Evolutionary conservation across 2,113 vertebrate species (phyloP).

Genomic region (Meles meles): DNA sequence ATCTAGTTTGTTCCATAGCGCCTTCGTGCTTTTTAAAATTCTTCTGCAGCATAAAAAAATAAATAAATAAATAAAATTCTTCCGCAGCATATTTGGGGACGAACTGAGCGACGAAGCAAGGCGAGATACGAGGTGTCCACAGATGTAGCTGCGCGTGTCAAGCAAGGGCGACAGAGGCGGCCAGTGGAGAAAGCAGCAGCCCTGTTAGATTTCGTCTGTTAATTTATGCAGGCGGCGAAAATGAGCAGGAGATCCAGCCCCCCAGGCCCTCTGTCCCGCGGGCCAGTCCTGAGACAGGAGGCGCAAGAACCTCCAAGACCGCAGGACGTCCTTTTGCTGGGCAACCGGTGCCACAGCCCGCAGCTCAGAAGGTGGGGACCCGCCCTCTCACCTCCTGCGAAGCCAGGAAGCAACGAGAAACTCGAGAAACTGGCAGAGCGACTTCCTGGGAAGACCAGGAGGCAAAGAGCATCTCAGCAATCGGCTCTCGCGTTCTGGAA

Average conservation of each 20-base stretch:
- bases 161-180: not conserved
- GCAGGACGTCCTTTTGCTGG: not conserved
- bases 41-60: not conserved
- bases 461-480: not conserved
- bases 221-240: not conserved
- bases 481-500: not conserved
- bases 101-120: not conserved
- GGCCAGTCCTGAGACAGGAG: not conserved
- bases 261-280: not conserved
- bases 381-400: not conserved
- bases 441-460: not conserved
- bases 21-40: not conserved
- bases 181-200: not conserved
- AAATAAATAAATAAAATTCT: too few species aligned
- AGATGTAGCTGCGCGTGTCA: not conserved
- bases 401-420: not conserved
- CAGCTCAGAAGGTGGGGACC: not conserved
- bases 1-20: not conserved
- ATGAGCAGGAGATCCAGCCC: not conserved
- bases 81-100: not conserved
- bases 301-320: not conserved
- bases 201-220: not conserved
- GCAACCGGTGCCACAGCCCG: not conserved
- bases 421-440: not conserved
- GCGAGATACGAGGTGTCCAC: not conserved